Base-by-base conservation (phyloP, 2,888 invertebrate genomes). In the Electrophaes corylata region DNA sequence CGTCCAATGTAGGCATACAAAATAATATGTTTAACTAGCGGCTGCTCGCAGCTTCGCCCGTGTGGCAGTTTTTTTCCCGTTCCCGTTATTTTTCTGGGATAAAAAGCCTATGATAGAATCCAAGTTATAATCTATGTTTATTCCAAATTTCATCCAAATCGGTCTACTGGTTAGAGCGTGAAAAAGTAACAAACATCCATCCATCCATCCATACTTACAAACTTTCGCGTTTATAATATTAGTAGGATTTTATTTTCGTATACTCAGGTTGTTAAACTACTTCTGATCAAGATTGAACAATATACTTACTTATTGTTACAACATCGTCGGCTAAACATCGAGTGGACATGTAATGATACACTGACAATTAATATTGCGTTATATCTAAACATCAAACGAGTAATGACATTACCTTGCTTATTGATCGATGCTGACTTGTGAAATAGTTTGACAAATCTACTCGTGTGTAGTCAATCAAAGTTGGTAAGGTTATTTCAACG, bases 321-420 rank as follows among this genome's bases (percentile, higher is more conserved):
- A 61, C 62, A 64, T 56, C 47, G 33, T 67, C 62, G 14, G 43
- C 52, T 67, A 59, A 64, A 64, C 56, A 65, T 69, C 46, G 26
- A 67, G 65, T 66, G 62, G 61, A 65, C 64, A 61, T 64, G 66
- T 60, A 59, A 66, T 62, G 57, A 56, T 60, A 62, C 52, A 57
- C 59, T 49, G 76, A 77, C 79, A 76, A 72, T 75, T 69, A 62
- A 57, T 66, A 66, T 84, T 84, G 78, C 83, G 72, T 75, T 79
- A 80, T 69, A 74, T 75, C 73, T 67, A 78, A 78, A 78, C 82
- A 84, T 84, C 72, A 85, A 85, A 85, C 82, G 85, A 79, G 62
- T 62, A 47, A 50, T 65, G 66, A 69, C 64, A 67, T 71, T 64
- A 69, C 60, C 46, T 54, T n/a, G 60, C 64, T 59, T 69, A 65